Conservation (phyloP, 1,140 invertebrate genomes). For the Vanessa atalanta region DNA sequence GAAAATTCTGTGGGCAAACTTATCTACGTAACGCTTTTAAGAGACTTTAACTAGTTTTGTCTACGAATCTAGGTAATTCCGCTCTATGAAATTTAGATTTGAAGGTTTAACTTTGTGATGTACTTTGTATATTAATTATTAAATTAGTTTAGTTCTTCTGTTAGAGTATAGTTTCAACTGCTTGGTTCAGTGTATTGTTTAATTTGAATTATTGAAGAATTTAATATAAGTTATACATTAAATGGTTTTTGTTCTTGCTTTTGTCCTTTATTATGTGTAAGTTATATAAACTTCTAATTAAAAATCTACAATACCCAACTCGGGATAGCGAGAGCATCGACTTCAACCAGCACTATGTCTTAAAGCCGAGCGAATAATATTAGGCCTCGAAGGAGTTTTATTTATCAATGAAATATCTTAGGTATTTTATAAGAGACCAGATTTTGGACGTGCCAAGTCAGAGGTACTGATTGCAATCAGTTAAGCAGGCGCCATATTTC, state of each 20-base stretch:
- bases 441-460: constrained; percentile 61
- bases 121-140: background rate
- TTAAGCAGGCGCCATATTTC: constrained; percentile 61
- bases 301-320: no score
- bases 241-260: no score
- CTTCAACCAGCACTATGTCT: background rate
- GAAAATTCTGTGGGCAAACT: constrained; percentile 29
- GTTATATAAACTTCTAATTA: no score
- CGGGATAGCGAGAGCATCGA: no score
- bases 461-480: constrained; percentile 70
- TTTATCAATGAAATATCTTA: background rate
- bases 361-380: background rate
- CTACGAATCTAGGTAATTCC: constrained; percentile 8
- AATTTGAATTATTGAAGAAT: no score
- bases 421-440: background rate
- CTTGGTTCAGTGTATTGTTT: no score
- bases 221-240: no score
- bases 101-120: constrained; percentile 9
- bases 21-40: constrained; percentile 30
- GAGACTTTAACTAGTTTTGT: constrained; percentile 16
- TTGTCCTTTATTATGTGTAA: no score
- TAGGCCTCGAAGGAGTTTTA: background rate
- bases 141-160: background rate
- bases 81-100: constrained; percentile 22
- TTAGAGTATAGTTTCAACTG: no score